Evolutionary conservation across 2,888 invertebrate genomes (phyloP).

Genomic region (Caenorhabditis virilis): DNA sequence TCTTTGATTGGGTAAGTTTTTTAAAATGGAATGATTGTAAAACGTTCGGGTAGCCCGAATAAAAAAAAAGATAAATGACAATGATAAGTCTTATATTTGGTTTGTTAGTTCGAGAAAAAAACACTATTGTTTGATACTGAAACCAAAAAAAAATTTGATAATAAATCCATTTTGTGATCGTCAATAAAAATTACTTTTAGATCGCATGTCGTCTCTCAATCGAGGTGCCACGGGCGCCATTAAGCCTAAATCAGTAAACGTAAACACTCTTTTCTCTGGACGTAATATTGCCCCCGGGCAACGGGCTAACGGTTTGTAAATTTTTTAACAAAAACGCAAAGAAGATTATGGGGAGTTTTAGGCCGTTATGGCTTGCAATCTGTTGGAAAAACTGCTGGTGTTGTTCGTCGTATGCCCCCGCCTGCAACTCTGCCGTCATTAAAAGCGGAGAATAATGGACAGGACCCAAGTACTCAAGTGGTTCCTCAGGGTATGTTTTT

Average conservation of each 20-base stretch:
- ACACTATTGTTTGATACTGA: too few relatives aligned
- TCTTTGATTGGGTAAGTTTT: conserved; percentile 36
- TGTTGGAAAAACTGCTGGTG: conserved; percentile 97
- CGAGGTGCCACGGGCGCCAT: conserved; percentile 64
- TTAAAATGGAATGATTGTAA: too few relatives aligned
- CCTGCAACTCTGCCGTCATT: conserved; percentile 98
- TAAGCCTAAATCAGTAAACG: conserved; percentile 62
- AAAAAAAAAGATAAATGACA: too few relatives aligned
- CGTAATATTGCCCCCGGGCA: conserved; percentile 53
- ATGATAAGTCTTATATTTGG: too few relatives aligned
- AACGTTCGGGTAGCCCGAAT: too few relatives aligned
- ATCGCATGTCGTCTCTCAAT: conserved; percentile 52
- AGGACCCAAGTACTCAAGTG: conserved; percentile 80
- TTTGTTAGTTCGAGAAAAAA: too few relatives aligned
- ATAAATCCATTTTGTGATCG: background rate
- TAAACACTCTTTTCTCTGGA: conserved; percentile 63
- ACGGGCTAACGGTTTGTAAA: conserved; percentile 47
- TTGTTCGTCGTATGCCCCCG: conserved; percentile 83
- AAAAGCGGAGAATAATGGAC: conserved; percentile 85
- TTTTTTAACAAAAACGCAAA: background rate
- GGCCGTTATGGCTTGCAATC: conserved; percentile 96
- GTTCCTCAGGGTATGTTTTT: conserved; percentile 76
- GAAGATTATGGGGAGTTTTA: background rate
- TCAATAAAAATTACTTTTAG: conserved; percentile 15
- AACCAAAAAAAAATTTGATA: background rate